A percentile compares a stretch with the other conserved stretches of the same genome.
Conservation (phyloP, 1,140 invertebrate species). For the Drosophila pseudoananassae region DNA sequence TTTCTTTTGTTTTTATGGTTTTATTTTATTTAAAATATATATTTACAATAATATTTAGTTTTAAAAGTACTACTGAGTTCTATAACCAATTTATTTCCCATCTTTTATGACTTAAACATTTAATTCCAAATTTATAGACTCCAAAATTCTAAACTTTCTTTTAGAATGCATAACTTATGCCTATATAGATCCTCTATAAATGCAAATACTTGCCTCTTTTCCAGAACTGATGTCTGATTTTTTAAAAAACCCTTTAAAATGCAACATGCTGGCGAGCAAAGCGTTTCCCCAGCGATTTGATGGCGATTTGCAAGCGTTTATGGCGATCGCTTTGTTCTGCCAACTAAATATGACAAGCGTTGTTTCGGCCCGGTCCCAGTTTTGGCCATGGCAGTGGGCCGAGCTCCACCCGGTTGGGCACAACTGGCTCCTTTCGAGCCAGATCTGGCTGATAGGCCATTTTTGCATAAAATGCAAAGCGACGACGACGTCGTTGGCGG, state of each 20-base stretch:
- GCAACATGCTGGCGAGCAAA: constrained; percentile 43
- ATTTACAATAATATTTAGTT: too few relatives aligned
- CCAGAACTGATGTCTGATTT: not conserved
- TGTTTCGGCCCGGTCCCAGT: constrained; percentile 36
- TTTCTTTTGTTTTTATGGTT: not conserved
- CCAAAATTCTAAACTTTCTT: not conserved
- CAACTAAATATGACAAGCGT: constrained; percentile 77
- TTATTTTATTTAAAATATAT: not conserved
- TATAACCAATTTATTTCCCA: too few relatives aligned
- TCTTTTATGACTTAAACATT: too few relatives aligned
- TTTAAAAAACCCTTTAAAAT: constrained; percentile 47
- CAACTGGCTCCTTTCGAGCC: constrained; percentile 1
- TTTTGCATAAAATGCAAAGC: constrained; percentile 72
- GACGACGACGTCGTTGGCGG: constrained; percentile 54
- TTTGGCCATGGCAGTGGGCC: constrained; percentile 32
- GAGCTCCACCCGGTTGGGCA: constrained; percentile 1
- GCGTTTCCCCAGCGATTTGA: constrained; percentile 53
- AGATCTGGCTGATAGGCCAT: constrained; percentile 60
- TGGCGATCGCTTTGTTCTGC: constrained; percentile 73
- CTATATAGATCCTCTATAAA: not conserved
- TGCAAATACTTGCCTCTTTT: constrained; percentile 21
- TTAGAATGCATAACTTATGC: not conserved
- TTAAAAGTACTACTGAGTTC: too few relatives aligned
- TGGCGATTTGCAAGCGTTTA: constrained; percentile 69
- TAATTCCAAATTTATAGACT: not conserved